A percentile compares a stretch with the other conserved stretches of the same genome.
Evolutionary conservation across 2,113 vertebrate genomes (phyloP).

Genomic region (Pomatorhinus ruficollis): DNA sequence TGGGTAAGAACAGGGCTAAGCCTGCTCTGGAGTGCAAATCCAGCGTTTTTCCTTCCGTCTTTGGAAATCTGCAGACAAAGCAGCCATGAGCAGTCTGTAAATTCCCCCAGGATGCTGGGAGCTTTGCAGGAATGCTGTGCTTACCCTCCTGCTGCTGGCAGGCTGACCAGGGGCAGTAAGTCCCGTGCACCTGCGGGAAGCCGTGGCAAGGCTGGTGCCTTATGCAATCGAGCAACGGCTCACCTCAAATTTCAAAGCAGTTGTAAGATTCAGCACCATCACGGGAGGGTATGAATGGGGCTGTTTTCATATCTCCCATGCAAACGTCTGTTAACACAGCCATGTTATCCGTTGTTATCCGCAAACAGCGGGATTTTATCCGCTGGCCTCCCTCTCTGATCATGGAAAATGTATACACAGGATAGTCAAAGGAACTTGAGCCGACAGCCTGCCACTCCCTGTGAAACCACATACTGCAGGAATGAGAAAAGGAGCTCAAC

Average conservation of each 20-base stretch:
- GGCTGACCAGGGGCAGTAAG: background rate
- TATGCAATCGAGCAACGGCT: background rate
- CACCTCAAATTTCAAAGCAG: conserved; percentile 39
- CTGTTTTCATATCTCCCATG: background rate
- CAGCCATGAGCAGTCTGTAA: fast-evolving
- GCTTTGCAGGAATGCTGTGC: background rate
- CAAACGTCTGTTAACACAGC: background rate
- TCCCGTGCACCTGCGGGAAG: background rate
- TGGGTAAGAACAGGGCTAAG: background rate
- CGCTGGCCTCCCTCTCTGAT: background rate
- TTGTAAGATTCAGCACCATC: background rate
- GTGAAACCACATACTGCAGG: conserved; percentile 32
- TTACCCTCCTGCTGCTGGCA: background rate
- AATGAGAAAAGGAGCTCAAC: conserved; percentile 1
- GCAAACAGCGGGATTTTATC: background rate
- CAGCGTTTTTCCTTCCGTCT: background rate
- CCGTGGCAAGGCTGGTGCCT: background rate
- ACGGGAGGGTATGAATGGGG: background rate
- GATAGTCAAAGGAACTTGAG: conserved; percentile 2
- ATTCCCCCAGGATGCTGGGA: background rate
- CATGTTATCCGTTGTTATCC: background rate
- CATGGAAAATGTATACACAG: background rate
- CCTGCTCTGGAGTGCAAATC: background rate
- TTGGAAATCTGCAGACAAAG: background rate
- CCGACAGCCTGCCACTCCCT: conserved; percentile 29